Percentiles rank a stretch among this genome's conserved stretches.
Conservation (phyloP, 2,797 vertebrate species). For the Rhincodon typus region DNA sequence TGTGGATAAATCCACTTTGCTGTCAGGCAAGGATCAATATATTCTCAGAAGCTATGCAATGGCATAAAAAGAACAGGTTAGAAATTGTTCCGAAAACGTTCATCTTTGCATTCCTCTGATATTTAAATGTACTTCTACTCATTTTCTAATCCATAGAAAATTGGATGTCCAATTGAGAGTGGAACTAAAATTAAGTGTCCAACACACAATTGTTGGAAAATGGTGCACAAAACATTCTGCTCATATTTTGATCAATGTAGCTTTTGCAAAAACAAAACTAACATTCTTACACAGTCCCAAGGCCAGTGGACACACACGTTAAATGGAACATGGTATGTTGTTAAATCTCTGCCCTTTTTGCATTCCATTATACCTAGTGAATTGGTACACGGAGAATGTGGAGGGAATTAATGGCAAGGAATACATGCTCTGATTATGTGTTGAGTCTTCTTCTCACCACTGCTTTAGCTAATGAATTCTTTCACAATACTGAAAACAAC, state of each 20-base stretch:
- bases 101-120: not conserved
- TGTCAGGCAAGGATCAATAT: not conserved
- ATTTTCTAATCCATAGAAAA: not conserved
- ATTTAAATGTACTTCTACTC: not conserved
- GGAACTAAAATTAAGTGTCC: not conserved
- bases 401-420: not conserved
- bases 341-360: not conserved
- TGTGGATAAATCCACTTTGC: too few relatives aligned
- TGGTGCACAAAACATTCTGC: not conserved
- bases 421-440: not conserved
- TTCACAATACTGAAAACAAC: not conserved
- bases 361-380: not conserved
- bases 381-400: not conserved
- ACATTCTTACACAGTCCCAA: not conserved
- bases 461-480: not conserved
- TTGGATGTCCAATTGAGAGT: not conserved
- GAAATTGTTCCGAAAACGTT: not conserved
- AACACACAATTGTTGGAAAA: not conserved
- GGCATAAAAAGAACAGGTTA: not conserved
- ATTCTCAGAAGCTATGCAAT: not conserved
- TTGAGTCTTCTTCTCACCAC: not conserved
- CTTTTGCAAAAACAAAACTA: not conserved
- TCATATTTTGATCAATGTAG: not conserved
- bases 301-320: not conserved
- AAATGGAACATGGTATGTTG: not conserved